A percentile compares a stretch with the other conserved stretches of the same genome.
Evolutionary conservation across 2,888 invertebrate species (phyloP).

Genomic region (Nebria salina): DNA sequence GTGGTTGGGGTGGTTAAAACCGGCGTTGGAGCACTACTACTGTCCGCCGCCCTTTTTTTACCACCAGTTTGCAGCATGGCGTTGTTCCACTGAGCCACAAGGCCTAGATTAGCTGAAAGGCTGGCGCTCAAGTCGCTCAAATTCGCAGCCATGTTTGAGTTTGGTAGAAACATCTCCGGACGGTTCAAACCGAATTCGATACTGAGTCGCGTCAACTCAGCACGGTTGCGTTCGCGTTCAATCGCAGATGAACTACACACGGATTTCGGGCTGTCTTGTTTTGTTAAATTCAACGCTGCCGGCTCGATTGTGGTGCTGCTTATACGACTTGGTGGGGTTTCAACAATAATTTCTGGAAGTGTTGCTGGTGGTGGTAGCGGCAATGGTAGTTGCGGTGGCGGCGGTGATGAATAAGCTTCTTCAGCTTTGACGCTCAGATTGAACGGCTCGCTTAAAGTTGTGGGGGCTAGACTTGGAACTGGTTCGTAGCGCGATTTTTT

Average conservation of each 20-base stretch:
- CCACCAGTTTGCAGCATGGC: slow-evolving; percentile 9
- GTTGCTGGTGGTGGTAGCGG: slow-evolving; percentile 44
- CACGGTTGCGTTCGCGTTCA: slow-evolving; percentile 59
- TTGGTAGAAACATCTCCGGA: slow-evolving; percentile 58
- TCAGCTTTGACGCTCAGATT: slow-evolving; percentile 35
- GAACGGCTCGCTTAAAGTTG: slow-evolving; percentile 58
- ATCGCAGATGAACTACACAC: slow-evolving; percentile 41
- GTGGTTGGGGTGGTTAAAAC: slow-evolving; percentile 23
- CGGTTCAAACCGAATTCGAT: slow-evolving; percentile 60
- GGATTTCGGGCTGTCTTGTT: slow-evolving; percentile 50
- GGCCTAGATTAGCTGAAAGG: slow-evolving; percentile 52
- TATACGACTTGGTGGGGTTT: not conserved
- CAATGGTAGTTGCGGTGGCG: slow-evolving; percentile 30
- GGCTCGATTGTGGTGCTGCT: slow-evolving; percentile 59
- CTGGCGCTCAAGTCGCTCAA: slow-evolving; percentile 51
- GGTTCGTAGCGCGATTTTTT: slow-evolving; percentile 49
- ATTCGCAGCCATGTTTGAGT: slow-evolving; percentile 50
- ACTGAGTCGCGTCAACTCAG: slow-evolving; percentile 65
- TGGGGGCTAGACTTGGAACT: slow-evolving; percentile 55
- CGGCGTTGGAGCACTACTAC: not conserved
- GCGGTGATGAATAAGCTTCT: slow-evolving; percentile 16
- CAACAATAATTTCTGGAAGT: slow-evolving; percentile 51
- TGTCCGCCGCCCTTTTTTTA: not conserved
- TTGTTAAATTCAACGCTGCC: slow-evolving; percentile 57
- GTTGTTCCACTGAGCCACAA: slow-evolving; percentile 56